Evolutionary conservation across 2,888 invertebrate species (phyloP).

Genomic region (Philereme vetulata): DNA sequence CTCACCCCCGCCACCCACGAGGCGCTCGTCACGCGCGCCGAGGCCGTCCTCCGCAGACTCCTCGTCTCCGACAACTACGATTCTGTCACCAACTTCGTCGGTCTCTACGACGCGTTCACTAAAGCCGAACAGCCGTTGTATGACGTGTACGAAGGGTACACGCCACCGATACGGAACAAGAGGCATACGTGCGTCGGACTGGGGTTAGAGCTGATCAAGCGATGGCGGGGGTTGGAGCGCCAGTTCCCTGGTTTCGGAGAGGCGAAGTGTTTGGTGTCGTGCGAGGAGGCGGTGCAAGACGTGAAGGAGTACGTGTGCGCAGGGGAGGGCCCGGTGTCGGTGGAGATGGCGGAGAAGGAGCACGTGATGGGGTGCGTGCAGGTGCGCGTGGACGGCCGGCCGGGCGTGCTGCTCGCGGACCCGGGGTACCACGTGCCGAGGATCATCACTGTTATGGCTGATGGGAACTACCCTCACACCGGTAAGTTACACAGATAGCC

Average conservation of each 20-base stretch:
- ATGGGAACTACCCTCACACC: conserved; percentile 93
- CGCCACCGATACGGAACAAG: conserved; percentile 89
- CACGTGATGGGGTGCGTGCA: conserved; percentile 93
- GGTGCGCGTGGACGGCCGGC: conserved; percentile 88
- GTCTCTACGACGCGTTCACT: conserved; percentile 86
- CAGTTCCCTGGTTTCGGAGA: conserved; percentile 88
- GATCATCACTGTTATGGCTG: conserved; percentile 93
- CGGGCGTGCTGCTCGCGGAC: conserved; percentile 92
- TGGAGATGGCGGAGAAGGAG: conserved; percentile 91
- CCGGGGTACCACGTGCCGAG: conserved; percentile 96
- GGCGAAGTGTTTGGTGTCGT: conserved; percentile 87
- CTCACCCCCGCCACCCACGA: conserved; percentile 86
- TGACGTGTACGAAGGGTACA: conserved; percentile 90
- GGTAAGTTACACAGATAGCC: conserved; percentile 65
- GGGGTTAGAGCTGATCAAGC: conserved; percentile 87
- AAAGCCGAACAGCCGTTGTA: conserved; percentile 84
- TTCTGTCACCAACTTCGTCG: conserved; percentile 93
- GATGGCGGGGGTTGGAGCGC: conserved; percentile 83
- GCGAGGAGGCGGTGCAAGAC: conserved; percentile 91
- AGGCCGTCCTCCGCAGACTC: conserved; percentile 90
- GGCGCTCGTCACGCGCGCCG: conserved; percentile 90
- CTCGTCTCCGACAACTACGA: conserved; percentile 94
- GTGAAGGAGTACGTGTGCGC: conserved; percentile 81
- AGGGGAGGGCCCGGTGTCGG: conserved; percentile 81
- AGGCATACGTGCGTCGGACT: conserved; percentile 96